Evolutionary conservation across 2,888 invertebrate genomes (phyloP), one percentile per base, ranked within the genome.

Genomic region (Scaptodrosophila latifasciaeformis): DNA sequence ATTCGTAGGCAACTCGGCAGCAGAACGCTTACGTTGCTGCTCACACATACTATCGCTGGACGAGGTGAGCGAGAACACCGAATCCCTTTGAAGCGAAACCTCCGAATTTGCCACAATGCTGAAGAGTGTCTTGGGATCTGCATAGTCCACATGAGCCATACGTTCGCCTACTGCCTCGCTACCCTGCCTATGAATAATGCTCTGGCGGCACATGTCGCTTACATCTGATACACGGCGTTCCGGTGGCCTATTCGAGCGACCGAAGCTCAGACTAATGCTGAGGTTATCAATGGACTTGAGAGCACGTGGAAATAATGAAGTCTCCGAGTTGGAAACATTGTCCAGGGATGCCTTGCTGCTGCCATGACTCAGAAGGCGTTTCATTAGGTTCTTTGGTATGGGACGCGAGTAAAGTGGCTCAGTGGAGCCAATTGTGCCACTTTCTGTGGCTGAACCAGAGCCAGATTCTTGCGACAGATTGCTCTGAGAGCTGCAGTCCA

Each of bases 91-190:
- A 42, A 81, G 54, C 27, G 76, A 71, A 0, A 68, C 60, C n/a
- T 82, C 81, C 1, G 84, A 84, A 53, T 60, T 68, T 48, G 61
- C 66, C 15, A 65, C 62, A 31, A 68, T 56, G 35, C 75, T 57
- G n/a, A 70, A 69, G 35, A 90, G 89, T 13, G 92, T 90, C 45
- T 91, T 90, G 0, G 95, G 95, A 83, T 95, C 94, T 0, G 92
- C 93, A 74, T 96, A 96, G 82, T 96, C 95, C 0, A 93, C 92
- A 67, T 93, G 91, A 1, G 96, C 96, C 82, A 96, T 94, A 62
- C 96, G 91, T 34, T 95, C 96, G 0, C 96, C 96, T 65, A 95
- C 89, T 56, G 91, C 90, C 65, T 93, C 92, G 67, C 95, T 94
- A 9, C 94, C 93, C 85, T 92, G 93, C 81, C 92, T 92, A 78